Evolutionary conservation across 2,888 invertebrate genomes (phyloP), one percentile per base, ranked within the genome.

Genomic region (Mesorhabditis sp.): DNA sequence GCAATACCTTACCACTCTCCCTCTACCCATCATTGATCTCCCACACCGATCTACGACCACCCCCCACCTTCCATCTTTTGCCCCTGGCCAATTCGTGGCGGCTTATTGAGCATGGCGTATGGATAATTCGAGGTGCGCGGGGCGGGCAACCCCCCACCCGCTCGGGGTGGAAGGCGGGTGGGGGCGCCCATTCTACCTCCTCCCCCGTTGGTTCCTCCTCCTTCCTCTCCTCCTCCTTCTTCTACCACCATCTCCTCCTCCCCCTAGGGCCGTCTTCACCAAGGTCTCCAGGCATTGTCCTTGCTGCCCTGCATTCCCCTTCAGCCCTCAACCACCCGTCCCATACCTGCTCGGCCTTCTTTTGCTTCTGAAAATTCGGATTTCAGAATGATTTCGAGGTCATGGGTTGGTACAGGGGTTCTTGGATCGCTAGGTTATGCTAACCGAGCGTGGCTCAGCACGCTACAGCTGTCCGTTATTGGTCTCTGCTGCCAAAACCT

Each of bases 131-230:
- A 28, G 28, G 28, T 28, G 67, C 70, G 28, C 70, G 67, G n/a
- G 65, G 65, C 62, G 70, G 65, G 66, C 68, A 67, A 28, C 67
- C 68, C 43, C 43, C 70, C 70, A 41, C 70, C 70, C 15, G 67
- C 70, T 10, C 70, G 61, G 13, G 62, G 41, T 62, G 5, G 28
- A 65, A 10, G n/a, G 28, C 43, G 28, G n/a, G n/a, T 13, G 64
- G 15, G 15, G 15, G n/a, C 43, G 41, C 43, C 5, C 28, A 5
- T 65, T n/a, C 4, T n/a, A 41, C 41, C 28, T 42, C 28, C 41
- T 7, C 64, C 43, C 28, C 28, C 28, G n/a, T n/a, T 65, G n/a
- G n/a, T 43, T 15, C 65, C 69, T 69, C 45, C 65, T n/a, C 45
- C 44, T 64, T 28, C 43, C 62, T 2, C 4, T 41, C 42, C n/a